phyloP scores from a whole-genome alignment of 2,888 invertebrate species.

The Tetragonula carbonaria region DNA sequence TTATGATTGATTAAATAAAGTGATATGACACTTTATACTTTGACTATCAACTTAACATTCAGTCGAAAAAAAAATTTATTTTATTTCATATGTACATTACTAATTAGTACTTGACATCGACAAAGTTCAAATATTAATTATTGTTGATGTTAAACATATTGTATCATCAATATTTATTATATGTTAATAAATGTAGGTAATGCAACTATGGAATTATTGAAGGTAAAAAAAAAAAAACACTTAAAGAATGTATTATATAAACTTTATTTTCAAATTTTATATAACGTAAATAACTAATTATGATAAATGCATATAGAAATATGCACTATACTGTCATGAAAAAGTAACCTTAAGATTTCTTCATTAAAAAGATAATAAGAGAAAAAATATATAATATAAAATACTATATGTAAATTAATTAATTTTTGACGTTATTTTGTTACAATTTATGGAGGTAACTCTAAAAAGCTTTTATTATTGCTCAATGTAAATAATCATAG shows the following conservation, averaged over 20 bases:
- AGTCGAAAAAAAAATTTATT: constrained; percentile 10
- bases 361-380: background rate
- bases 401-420: background rate
- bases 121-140: constrained; percentile 1
- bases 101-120: background rate
- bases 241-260: constrained; percentile 26
- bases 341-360: constrained; percentile 2
- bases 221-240: constrained; percentile 37
- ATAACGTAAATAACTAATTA: constrained; percentile 3
- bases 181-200: constrained; percentile 24
- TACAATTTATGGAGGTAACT: constrained; percentile 1
- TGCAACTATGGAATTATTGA: constrained; percentile 15
- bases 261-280: constrained; percentile 40
- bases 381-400: background rate
- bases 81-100: background rate
- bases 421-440: background rate
- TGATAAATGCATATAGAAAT: background rate
- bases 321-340: background rate
- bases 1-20: constrained; percentile 84
- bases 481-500: constrained; percentile 32
- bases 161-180: background rate
- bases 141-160: constrained; percentile 5
- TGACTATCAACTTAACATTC: constrained; percentile 72
- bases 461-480: background rate
- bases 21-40: constrained; percentile 81